Percentiles rank a stretch among this genome's conserved stretches.
Evolutionary conservation across 2,888 invertebrate genomes (phyloP).

Genomic region (Sminthurinus aureus): DNA sequence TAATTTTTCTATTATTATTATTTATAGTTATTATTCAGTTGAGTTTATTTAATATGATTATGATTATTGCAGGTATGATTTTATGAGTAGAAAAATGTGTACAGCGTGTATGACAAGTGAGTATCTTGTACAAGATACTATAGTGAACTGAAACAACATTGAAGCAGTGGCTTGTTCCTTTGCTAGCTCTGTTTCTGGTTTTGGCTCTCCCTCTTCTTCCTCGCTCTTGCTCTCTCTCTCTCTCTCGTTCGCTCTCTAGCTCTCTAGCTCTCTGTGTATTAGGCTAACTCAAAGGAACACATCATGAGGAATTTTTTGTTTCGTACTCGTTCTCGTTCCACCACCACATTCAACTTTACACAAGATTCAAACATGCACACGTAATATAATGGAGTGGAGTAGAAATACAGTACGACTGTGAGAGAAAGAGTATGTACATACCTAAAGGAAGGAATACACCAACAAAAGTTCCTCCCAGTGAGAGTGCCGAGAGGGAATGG

Average conservation of each 20-base stretch:
- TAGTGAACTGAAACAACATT: slow-evolving; percentile 36
- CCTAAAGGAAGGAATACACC: not conserved
- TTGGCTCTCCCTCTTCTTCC: not conserved
- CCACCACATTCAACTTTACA: not conserved
- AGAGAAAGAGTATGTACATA: not conserved
- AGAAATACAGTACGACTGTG: too few relatives aligned
- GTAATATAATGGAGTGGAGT: too few relatives aligned
- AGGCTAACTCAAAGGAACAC: not conserved
- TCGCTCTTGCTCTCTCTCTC: slow-evolving; percentile 13
- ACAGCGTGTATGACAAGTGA: too few relatives aligned
- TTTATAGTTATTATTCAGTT: too few relatives aligned
- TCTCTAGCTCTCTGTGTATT: not conserved
- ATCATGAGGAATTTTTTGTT: slow-evolving; percentile 19
- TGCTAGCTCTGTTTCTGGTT: not conserved
- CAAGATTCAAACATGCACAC: too few relatives aligned
- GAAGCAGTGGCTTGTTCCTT: slow-evolving; percentile 5
- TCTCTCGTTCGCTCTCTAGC: not conserved
- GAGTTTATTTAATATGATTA: too few relatives aligned
- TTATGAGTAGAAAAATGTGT: too few relatives aligned
- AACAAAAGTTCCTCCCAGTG: slow-evolving; percentile 1
- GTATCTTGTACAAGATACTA: slow-evolving; percentile 25
- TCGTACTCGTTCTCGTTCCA: not conserved
- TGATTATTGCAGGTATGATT: too few relatives aligned
- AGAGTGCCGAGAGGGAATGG: slow-evolving; percentile 35
- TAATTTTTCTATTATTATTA: too few relatives aligned